Evolutionary conservation across 2,888 invertebrate genomes (phyloP).

Genomic region (Thymelicus lineola): DNA sequence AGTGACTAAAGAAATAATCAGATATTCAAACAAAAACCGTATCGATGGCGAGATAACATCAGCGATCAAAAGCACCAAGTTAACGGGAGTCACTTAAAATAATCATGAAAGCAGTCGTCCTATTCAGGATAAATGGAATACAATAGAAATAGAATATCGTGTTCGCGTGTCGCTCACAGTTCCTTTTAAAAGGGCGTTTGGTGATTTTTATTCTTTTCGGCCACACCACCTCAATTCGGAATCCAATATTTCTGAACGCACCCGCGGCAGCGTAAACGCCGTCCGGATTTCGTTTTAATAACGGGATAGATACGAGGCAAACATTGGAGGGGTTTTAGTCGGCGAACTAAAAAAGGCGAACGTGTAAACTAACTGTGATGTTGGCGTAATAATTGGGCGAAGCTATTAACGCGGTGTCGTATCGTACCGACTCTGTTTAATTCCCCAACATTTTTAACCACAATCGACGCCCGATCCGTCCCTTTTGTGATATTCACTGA

Average conservation of each 20-base stretch:
- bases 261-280: slow-evolving; percentile 43
- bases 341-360: slow-evolving; percentile 46
- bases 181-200: slow-evolving; percentile 34
- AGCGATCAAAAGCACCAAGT: neutral
- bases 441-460: slow-evolving; percentile 49
- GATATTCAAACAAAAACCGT: neutral
- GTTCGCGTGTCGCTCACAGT: slow-evolving; percentile 36
- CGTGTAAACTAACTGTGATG: slow-evolving; percentile 48
- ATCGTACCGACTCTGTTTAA: slow-evolving; percentile 45
- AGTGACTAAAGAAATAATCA: neutral
- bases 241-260: slow-evolving; percentile 53
- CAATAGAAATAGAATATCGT: slow-evolving; percentile 33
- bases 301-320: slow-evolving; percentile 52
- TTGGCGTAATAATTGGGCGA: slow-evolving; percentile 53
- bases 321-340: slow-evolving; percentile 51
- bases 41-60: neutral
- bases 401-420: slow-evolving; percentile 52
- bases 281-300: slow-evolving; percentile 56
- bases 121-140: slow-evolving; percentile 26
- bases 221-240: slow-evolving; percentile 43
- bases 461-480: slow-evolving; percentile 44
- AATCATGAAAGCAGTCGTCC: slow-evolving; percentile 18
- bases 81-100: neutral
- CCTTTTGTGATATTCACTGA: slow-evolving; percentile 26
- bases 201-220: slow-evolving; percentile 36